These are phyloP conservation scores for Drosophila bocqueti DNA, from an alignment of 1,140 invertebrate species.

Conservation along the genomic window DNA sequence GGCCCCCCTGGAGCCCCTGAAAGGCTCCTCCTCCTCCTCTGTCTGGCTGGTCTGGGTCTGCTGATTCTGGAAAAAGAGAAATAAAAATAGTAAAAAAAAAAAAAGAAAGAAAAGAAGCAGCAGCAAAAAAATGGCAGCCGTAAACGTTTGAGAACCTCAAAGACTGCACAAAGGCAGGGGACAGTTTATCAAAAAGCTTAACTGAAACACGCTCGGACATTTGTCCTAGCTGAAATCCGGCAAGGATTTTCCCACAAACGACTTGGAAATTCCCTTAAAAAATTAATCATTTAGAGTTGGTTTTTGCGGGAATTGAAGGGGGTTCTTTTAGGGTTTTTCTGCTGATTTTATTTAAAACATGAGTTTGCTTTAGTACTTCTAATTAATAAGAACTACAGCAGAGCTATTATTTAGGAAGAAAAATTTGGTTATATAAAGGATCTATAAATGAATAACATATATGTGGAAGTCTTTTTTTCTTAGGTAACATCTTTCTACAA, in stretches of 20 bases:
- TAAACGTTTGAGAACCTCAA: constrained; percentile 51
- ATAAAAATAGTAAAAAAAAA: constrained; percentile 8
- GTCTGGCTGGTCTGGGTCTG: constrained; percentile 48
- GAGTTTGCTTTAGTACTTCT: neutral
- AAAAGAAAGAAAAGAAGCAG: neutral
- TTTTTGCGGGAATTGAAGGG: neutral
- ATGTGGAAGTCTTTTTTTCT: too few relatives aligned
- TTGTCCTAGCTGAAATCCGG: constrained; percentile 34
- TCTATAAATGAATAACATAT: neutral
- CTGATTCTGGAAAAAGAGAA: constrained; percentile 17
- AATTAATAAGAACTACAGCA: neutral
- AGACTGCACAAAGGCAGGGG: constrained; percentile 35
- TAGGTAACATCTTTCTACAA: too few relatives aligned
- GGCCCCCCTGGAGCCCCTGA: neutral
- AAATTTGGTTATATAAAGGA: neutral
- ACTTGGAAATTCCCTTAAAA: constrained; percentile 27
- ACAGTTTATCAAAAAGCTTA: constrained; percentile 81
- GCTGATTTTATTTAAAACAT: neutral
- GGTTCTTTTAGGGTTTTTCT: neutral
- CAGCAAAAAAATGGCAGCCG: constrained; percentile 42
- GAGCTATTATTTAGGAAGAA: neutral
- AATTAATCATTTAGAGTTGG: neutral
- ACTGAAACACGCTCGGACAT: constrained; percentile 63
- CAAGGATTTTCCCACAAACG: constrained; percentile 28
- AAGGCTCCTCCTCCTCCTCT: neutral